phyloP scores from a whole-genome alignment of 2,888 invertebrate genomes.

The Lampropteryx suffumata region DNA sequence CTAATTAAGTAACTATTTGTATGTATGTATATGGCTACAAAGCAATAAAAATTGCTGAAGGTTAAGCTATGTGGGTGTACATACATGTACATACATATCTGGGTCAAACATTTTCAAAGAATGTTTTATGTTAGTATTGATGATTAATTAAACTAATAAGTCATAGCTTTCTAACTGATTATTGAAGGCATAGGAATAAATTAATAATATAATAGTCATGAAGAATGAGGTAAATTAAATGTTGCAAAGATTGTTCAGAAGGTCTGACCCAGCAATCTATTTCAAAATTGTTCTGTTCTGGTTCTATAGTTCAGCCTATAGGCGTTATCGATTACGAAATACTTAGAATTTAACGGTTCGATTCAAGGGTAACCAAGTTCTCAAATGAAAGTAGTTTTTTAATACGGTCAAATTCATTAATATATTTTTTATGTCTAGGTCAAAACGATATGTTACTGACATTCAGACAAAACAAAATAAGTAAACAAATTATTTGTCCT shows the following conservation, averaged over 20 bases:
- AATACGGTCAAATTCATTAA: conserved; percentile 25
- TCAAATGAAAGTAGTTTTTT: conserved; percentile 32
- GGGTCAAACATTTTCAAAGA: conserved; percentile 17
- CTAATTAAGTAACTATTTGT: background rate
- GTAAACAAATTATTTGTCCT: background rate
- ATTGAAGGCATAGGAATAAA: too few species aligned
- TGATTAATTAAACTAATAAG: background rate
- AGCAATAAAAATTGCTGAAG: conserved; percentile 15
- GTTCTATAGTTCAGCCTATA: conserved; percentile 8
- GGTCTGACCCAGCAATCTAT: conserved; percentile 18
- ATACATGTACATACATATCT: background rate
- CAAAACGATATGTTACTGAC: conserved; percentile 20
- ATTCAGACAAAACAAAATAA: conserved; percentile 12
- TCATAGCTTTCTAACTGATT: background rate
- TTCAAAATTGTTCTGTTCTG: conserved; percentile 13
- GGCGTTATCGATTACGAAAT: conserved; percentile 14
- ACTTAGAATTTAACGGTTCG: conserved; percentile 11
- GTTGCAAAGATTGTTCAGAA: conserved; percentile 13
- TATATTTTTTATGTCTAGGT: conserved; percentile 34
- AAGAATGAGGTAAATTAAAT: conserved; percentile 7
- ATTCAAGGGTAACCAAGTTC: conserved; percentile 31
- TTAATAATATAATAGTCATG: background rate
- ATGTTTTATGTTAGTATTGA: background rate
- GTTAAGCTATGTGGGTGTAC: background rate
- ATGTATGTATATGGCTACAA: conserved; percentile 10